Percentiles rank a stretch among this genome's conserved stretches.
Conservation (phyloP, 1,140 invertebrate species). For the Aphidius ervi region DNA sequence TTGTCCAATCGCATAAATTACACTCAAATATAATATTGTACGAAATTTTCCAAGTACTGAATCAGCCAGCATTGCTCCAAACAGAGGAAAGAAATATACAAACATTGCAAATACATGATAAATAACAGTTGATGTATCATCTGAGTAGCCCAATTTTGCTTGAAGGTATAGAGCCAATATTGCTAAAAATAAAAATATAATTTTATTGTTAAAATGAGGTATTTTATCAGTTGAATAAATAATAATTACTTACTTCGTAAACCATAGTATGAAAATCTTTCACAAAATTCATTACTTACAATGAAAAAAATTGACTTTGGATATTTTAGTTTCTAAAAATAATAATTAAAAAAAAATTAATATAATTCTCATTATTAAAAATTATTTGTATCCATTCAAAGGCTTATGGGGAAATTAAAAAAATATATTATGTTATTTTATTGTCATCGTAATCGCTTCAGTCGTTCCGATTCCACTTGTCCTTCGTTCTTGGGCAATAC, state of each 20-base stretch:
- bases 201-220: background rate
- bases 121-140: slow-evolving; percentile 69
- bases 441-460: too few relatives aligned
- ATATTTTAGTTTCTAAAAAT: slow-evolving; percentile 70
- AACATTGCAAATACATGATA: slow-evolving; percentile 81
- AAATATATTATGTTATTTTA: too few relatives aligned
- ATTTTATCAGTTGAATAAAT: background rate
- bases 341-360: slow-evolving; percentile 21
- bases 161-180: slow-evolving; percentile 77
- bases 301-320: slow-evolving; percentile 92
- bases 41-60: slow-evolving; percentile 81
- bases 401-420: too few relatives aligned
- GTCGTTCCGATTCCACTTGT: too few relatives aligned
- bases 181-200: slow-evolving; percentile 58
- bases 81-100: slow-evolving; percentile 82
- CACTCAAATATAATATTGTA: slow-evolving; percentile 83
- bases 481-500: too few relatives aligned
- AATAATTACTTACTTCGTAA: slow-evolving; percentile 76
- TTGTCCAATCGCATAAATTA: slow-evolving; percentile 84
- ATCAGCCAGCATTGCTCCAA: slow-evolving; percentile 87
- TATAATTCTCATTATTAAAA: too few relatives aligned
- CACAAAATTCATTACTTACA: slow-evolving; percentile 93
- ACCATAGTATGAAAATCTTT: slow-evolving; percentile 94
- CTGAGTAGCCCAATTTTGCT: slow-evolving; percentile 62
- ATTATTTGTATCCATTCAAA: too few relatives aligned